phyloP scores from a whole-genome alignment of 1,140 invertebrate genomes.

The Pogonomyrmex barbatus region DNA sequence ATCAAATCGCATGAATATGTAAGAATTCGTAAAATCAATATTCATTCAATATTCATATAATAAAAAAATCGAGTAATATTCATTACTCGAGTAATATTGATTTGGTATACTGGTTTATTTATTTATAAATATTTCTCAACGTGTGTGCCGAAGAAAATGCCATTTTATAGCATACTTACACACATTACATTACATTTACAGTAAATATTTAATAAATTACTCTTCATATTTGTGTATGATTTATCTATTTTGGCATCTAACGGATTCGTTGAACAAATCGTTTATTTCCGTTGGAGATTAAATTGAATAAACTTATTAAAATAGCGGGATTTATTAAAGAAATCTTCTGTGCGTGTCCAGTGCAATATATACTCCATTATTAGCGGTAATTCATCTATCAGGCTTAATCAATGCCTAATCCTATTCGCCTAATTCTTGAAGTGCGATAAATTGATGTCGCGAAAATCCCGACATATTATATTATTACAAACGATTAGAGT shows the following conservation, averaged over 20 bases:
- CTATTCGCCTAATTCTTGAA: neutral
- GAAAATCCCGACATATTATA: neutral
- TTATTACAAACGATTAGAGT: constrained; percentile 11
- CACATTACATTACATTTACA: neutral
- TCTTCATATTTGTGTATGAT: too few relatives aligned
- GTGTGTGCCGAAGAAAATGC: neutral
- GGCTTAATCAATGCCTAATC: neutral
- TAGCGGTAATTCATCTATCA: neutral
- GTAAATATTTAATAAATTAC: too few relatives aligned
- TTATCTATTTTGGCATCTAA: too few relatives aligned
- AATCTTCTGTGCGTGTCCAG: neutral
- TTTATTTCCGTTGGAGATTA: neutral
- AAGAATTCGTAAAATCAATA: too few relatives aligned
- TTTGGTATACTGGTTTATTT: neutral
- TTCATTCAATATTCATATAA: too few relatives aligned
- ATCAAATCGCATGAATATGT: too few relatives aligned
- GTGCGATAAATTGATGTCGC: neutral
- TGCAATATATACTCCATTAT: too few relatives aligned
- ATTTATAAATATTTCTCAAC: neutral
- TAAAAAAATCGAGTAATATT: neutral
- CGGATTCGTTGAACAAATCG: neutral
- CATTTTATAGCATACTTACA: neutral
- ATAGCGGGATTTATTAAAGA: neutral
- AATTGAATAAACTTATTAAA: too few relatives aligned
- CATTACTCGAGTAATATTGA: neutral